Percentiles rank a stretch among this genome's conserved stretches.
phyloP scores from a whole-genome alignment of 2,888 invertebrate species.

The Tanytarsus gracilentus region DNA sequence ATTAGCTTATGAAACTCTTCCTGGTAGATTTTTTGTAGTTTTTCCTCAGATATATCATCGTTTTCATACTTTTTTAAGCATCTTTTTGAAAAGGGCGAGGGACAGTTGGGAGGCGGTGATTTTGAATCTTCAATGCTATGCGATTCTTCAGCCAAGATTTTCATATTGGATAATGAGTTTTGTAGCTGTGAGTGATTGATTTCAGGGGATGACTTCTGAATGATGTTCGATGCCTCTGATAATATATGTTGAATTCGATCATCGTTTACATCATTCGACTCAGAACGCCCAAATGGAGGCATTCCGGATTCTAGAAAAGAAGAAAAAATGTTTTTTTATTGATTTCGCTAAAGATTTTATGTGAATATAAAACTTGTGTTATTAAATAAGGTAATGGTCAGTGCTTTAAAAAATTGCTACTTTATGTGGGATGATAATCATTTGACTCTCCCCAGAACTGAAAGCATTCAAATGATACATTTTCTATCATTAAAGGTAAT shows the following conservation, averaged over 20 bases:
- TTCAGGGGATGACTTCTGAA: conserved; percentile 54
- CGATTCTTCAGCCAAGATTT: conserved; percentile 49
- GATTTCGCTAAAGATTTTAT: not conserved
- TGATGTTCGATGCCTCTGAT: conserved; percentile 83
- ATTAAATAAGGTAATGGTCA: not conserved
- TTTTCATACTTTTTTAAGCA: conserved; percentile 80
- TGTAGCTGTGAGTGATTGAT: conserved; percentile 48
- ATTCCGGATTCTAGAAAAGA: conserved; percentile 76
- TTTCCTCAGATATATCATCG: conserved; percentile 93
- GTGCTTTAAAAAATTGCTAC: conserved; percentile 3
- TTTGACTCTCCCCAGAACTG: not conserved
- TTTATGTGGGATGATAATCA: conserved; percentile 25
- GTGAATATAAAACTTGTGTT: not conserved
- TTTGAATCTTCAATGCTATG: conserved; percentile 75
- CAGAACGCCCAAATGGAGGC: conserved; percentile 67
- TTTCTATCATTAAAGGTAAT: conserved; percentile 22
- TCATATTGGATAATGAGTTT: conserved; percentile 48
- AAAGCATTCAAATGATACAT: conserved; percentile 11
- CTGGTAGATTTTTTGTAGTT: conserved; percentile 88
- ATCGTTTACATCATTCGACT: conserved; percentile 67
- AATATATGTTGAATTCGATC: conserved; percentile 90
- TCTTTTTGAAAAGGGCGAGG: conserved; percentile 71
- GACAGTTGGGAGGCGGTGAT: conserved; percentile 65
- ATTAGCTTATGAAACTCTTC: conserved; percentile 91
- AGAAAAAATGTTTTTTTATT: not conserved